Conservation (phyloP, 2,797 vertebrate genomes). For the Chelidonichthys spinosus region DNA sequence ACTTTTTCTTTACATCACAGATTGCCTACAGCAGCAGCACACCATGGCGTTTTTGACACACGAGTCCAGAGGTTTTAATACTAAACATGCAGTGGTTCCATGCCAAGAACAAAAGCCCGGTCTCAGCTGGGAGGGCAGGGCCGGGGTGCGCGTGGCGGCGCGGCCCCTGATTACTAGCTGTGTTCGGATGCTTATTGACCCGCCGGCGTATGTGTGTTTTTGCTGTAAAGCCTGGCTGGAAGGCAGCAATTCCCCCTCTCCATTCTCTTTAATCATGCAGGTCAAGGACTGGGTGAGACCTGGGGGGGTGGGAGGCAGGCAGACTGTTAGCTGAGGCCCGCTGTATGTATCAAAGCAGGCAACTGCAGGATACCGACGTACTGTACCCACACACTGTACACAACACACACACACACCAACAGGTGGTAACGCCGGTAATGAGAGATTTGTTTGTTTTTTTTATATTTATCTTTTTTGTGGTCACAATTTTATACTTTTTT, state of each 20-base stretch:
- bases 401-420: constrained; percentile 64
- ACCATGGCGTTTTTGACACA: constrained; percentile 46
- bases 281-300: constrained; percentile 75
- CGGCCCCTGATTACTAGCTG: constrained; percentile 75
- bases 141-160: constrained; percentile 64
- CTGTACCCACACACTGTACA: constrained; percentile 77
- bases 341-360: constrained; percentile 85
- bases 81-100: constrained; percentile 79
- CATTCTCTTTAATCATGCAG: constrained; percentile 85
- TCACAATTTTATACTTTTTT: background rate
- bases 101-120: constrained; percentile 78
- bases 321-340: constrained; percentile 78
- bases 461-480: background rate
- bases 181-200: constrained; percentile 77
- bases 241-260: constrained; percentile 72
- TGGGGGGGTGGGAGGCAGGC: constrained; percentile 71
- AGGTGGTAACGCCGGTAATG: constrained; percentile 61
- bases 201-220: constrained; percentile 64
- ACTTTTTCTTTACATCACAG: constrained; percentile 49
- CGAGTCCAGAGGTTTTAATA: constrained; percentile 61
- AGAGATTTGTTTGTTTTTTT: constrained; percentile 40
- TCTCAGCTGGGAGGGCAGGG: constrained; percentile 69
- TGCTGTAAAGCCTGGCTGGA: constrained; percentile 74
- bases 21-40: constrained; percentile 37
- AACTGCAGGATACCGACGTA: constrained; percentile 82